A percentile compares a stretch with the other conserved stretches of the same genome.
Evolutionary conservation across 2,888 invertebrate species (phyloP).

Genomic region (Folsomia manolachei): DNA sequence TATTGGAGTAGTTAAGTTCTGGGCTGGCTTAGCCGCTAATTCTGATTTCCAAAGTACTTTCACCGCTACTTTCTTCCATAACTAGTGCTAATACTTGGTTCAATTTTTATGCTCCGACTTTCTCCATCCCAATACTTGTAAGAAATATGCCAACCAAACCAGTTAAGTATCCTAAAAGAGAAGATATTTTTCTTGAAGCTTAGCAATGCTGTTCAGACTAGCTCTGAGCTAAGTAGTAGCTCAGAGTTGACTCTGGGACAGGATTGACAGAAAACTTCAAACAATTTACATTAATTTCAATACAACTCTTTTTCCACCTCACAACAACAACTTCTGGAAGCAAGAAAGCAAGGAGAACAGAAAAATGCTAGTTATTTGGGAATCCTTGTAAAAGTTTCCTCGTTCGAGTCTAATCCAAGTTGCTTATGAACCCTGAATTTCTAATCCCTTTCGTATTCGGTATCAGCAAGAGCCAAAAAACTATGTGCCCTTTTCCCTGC

Average conservation of each 20-base stretch:
- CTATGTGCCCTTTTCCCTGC: no score
- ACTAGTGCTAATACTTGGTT: no score
- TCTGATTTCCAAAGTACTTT: neutral
- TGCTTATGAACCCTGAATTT: slow-evolving; percentile 49
- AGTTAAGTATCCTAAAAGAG: neutral
- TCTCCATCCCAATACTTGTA: neutral
- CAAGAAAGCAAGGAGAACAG: slow-evolving; percentile 8
- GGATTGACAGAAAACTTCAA: slow-evolving; percentile 6
- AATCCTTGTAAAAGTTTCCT: slow-evolving; percentile 47
- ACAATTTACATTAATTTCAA: slow-evolving; percentile 22
- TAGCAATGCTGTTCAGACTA: no score
- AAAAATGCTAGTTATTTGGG: slow-evolving; percentile 40
- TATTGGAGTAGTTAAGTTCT: no score
- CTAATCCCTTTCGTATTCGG: slow-evolving; percentile 50
- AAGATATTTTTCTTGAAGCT: no score
- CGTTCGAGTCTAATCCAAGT: slow-evolving; percentile 45
- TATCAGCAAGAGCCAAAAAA: no score
- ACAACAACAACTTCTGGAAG: slow-evolving; percentile 8
- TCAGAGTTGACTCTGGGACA: no score
- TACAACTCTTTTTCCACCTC: neutral
- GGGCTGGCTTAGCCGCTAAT: neutral
- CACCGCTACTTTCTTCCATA: neutral
- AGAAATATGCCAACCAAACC: neutral
- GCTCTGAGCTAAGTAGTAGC: no score
- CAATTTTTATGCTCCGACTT: neutral